Percentiles rank a stretch among this genome's conserved stretches.
phyloP scores from a whole-genome alignment of 2,888 invertebrate genomes.

The Macaria liturata region DNA sequence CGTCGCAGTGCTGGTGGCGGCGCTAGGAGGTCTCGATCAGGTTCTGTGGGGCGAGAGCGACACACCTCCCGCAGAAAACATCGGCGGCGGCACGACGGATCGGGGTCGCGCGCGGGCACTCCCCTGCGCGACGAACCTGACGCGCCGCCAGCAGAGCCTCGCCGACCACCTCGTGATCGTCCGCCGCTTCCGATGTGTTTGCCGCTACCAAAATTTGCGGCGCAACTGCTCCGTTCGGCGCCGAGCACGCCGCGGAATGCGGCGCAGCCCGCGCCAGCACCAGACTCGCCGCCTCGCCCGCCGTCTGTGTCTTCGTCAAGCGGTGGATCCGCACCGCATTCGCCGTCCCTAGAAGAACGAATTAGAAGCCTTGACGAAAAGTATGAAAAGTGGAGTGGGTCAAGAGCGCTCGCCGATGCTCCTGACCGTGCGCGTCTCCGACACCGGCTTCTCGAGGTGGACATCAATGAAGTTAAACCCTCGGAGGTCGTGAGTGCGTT shows the following conservation, averaged over 20 bases:
- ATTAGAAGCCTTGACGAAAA: slow-evolving; percentile 96
- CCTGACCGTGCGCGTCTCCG: slow-evolving; percentile 84
- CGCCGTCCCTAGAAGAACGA: slow-evolving; percentile 93
- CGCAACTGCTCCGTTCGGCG: slow-evolving; percentile 83
- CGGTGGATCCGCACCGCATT: slow-evolving; percentile 88
- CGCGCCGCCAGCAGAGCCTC: slow-evolving; percentile 89
- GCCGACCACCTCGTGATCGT: slow-evolving; percentile 85
- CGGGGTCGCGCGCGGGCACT: slow-evolving; percentile 76
- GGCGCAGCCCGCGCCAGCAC: slow-evolving; percentile 77
- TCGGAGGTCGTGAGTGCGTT: slow-evolving; percentile 97
- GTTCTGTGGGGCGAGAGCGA: slow-evolving; percentile 57
- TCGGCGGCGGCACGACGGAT: slow-evolving; percentile 74
- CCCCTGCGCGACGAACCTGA: slow-evolving; percentile 87
- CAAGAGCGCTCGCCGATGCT: slow-evolving; percentile 83
- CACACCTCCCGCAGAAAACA: slow-evolving; percentile 75
- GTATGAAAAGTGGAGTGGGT: slow-evolving; percentile 93
- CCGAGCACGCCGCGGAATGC: slow-evolving; percentile 75
- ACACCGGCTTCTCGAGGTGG: slow-evolving; percentile 90
- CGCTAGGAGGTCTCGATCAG: slow-evolving; percentile 59
- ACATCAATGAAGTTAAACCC: slow-evolving; percentile 92
- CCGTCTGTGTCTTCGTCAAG: slow-evolving; percentile 90
- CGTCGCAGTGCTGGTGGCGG: slow-evolving; percentile 59
- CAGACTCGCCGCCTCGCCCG: slow-evolving; percentile 87
- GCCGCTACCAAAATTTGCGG: slow-evolving; percentile 94
- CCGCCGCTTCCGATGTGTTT: slow-evolving; percentile 89